These are phyloP conservation scores for Meteorus cinctellus DNA, from an alignment of 2,888 invertebrate species.

Conservation along the genomic window DNA sequence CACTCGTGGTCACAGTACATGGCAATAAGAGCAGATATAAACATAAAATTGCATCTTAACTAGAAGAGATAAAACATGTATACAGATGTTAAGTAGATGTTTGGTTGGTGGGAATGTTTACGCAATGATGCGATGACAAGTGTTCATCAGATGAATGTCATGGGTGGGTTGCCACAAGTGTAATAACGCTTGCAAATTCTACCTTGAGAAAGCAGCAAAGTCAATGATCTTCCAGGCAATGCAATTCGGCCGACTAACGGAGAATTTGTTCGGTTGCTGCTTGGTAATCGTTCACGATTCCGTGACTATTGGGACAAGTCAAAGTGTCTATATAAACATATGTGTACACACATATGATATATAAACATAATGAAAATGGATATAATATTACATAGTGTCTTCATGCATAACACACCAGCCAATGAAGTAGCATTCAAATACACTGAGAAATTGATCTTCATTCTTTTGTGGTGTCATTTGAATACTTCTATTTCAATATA, in stretches of 20 bases:
- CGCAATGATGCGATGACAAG: slow-evolving; percentile 16
- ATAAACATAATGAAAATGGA: slow-evolving; percentile 29
- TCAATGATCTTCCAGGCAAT: slow-evolving; percentile 22
- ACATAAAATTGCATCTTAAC: background rate
- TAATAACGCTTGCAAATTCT: slow-evolving; percentile 2
- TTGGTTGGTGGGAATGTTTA: background rate
- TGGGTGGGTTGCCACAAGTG: background rate
- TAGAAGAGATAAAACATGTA: background rate
- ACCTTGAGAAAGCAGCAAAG: slow-evolving; percentile 12
- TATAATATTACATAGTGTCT: background rate
- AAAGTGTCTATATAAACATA: slow-evolving; percentile 13
- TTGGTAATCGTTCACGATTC: slow-evolving; percentile 32
- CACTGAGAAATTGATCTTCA: slow-evolving; percentile 46
- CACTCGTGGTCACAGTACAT: slow-evolving; percentile 32
- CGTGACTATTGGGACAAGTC: slow-evolving; percentile 22
- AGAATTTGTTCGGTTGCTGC: slow-evolving; percentile 42
- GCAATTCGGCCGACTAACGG: slow-evolving; percentile 51
- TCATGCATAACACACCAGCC: background rate
- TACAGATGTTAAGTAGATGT: background rate
- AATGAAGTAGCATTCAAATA: slow-evolving; percentile 23
- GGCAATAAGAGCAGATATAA: slow-evolving; percentile 17
- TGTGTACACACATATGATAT: slow-evolving; percentile 25
- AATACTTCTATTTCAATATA: slow-evolving; percentile 2
- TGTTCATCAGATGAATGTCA: background rate
- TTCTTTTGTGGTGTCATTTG: background rate